phyloP scores from a whole-genome alignment of 35 echinoderm and acorn worm genomes.

The Chiridota heheva region DNA sequence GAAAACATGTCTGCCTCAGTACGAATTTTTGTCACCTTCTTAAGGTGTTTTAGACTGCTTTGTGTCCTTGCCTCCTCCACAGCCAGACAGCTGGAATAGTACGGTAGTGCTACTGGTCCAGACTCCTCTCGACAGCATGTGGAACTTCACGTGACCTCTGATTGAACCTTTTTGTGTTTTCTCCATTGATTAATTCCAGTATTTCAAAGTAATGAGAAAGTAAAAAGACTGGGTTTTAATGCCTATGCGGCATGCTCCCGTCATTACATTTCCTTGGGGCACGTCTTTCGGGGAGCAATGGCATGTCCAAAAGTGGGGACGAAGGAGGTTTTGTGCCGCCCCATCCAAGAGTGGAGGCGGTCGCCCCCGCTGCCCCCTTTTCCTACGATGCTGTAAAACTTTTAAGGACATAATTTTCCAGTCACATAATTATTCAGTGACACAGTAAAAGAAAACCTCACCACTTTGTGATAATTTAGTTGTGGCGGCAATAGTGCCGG shows the following conservation, averaged over 20 bases:
- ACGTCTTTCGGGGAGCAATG: background rate
- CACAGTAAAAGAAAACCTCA: no score
- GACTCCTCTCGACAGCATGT: constrained; percentile 11
- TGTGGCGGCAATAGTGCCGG: no score
- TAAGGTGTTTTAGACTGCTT: background rate
- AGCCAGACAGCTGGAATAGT: background rate
- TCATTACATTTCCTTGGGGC: background rate
- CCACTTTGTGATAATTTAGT: no score
- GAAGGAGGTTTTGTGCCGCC: no score
- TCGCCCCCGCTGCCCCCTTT: no score
- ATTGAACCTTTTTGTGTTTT: constrained; percentile 3
- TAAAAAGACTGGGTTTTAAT: background rate
- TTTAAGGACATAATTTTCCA: no score
- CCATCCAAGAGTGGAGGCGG: no score
- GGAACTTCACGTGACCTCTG: constrained; percentile 13
- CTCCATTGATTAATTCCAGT: background rate
- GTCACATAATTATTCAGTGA: no score
- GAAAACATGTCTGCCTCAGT: background rate
- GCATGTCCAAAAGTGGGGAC: no score
- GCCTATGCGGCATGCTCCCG: background rate
- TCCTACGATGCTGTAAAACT: no score
- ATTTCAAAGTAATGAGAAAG: constrained; percentile 13
- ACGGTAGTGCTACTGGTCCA: background rate
- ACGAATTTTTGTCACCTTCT: background rate
- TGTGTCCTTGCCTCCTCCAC: background rate